A percentile compares a stretch with the other conserved stretches of the same genome.
Evolutionary conservation across 2,113 vertebrate species (phyloP).

Genomic region (Thalassoma bifasciatum): DNA sequence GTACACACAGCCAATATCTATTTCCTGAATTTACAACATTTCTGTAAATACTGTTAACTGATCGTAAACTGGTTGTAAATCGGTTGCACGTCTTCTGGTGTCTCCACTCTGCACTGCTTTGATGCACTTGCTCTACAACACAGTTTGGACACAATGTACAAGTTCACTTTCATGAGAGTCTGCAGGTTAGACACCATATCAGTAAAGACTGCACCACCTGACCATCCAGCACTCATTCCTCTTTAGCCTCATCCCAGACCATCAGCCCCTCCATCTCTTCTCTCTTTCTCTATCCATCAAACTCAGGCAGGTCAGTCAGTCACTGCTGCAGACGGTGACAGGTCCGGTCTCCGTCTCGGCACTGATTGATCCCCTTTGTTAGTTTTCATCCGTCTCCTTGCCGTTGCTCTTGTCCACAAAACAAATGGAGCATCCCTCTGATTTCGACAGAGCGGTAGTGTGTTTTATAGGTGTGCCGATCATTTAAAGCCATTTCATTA

Average conservation of each 20-base stretch:
- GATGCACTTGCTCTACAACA: no score
- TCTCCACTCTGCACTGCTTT: no score
- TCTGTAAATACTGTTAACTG: no score
- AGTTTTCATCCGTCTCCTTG: neutral
- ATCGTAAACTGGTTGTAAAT: no score
- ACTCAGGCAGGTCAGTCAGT: constrained; percentile 16
- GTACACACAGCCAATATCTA: no score
- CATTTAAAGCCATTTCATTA: constrained; percentile 51
- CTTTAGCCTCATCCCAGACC: neutral
- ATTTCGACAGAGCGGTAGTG: constrained; percentile 16
- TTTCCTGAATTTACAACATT: no score
- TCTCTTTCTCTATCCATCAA: constrained; percentile 24
- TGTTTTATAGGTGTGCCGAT: constrained; percentile 41
- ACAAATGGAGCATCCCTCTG: constrained; percentile 6
- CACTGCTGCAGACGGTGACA: constrained; percentile 29
- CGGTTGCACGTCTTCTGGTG: no score
- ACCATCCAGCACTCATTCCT: neutral
- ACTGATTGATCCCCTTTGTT: constrained; percentile 55
- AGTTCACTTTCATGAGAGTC: no score
- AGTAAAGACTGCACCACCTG: neutral
- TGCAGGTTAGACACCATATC: no score
- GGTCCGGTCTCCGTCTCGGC: constrained; percentile 14
- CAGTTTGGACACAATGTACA: no score
- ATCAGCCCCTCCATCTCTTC: neutral
- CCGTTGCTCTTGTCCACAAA: constrained; percentile 42